Evolutionary conservation across 2,113 vertebrate species (phyloP).

Genomic region (Lepidothrix coronata): DNA sequence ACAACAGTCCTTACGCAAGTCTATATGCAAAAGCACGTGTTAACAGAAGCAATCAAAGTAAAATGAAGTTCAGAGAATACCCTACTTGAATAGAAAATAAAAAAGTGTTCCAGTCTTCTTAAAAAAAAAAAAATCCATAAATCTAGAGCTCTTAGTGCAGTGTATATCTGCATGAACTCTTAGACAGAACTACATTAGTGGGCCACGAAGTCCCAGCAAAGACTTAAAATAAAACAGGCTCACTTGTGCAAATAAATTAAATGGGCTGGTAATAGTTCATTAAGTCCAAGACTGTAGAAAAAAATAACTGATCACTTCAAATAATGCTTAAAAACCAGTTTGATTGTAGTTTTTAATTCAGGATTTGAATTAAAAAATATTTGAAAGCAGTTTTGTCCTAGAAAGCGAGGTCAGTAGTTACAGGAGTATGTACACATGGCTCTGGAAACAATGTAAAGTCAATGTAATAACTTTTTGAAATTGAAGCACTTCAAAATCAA

Average conservation of each 20-base stretch:
- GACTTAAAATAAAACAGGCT: background rate
- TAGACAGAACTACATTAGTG: background rate
- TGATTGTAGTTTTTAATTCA: background rate
- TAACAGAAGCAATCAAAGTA: background rate
- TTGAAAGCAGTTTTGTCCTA: background rate
- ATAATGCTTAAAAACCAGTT: background rate
- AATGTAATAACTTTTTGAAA: background rate
- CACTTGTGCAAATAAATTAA: constrained; percentile 38
- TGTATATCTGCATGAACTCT: background rate
- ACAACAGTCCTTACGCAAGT: background rate
- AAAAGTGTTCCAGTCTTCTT: background rate
- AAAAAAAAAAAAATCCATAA: background rate
- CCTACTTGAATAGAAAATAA: background rate
- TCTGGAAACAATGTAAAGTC: background rate
- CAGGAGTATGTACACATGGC: background rate
- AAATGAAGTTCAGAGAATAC: background rate
- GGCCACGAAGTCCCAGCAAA: background rate
- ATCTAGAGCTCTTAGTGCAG: background rate
- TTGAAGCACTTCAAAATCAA: background rate
- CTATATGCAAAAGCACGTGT: background rate
- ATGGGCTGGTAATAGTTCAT: background rate
- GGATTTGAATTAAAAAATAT: background rate
- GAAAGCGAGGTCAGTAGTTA: background rate
- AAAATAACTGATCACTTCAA: constrained; percentile 1
- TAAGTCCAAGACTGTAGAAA: background rate